These are phyloP conservation scores for Anthoscopus minutus DNA, from an alignment of 2,113 vertebrate species.

Conservation along the genomic window DNA sequence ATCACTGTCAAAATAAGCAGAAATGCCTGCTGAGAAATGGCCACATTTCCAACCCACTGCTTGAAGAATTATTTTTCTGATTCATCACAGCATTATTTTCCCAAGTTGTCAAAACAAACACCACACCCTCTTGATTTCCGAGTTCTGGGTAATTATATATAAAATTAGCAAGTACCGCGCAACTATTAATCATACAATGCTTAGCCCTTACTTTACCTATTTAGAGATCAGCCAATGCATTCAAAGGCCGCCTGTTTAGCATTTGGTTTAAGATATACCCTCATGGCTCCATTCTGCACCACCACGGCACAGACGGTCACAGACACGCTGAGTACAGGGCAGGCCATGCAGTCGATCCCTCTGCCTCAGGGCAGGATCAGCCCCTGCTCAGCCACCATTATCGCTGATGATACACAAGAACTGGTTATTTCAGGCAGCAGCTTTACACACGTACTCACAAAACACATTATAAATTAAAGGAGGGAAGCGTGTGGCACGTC, in stretches of 20 bases:
- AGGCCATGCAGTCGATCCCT: background rate
- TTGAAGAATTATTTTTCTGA: constrained; percentile 51
- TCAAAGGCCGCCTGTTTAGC: background rate
- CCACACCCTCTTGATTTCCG: constrained; percentile 65
- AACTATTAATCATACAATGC: constrained; percentile 15
- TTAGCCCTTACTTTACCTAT: background rate
- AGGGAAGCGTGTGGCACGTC: background rate
- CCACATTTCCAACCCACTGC: background rate
- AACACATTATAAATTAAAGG: background rate
- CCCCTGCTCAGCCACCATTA: background rate
- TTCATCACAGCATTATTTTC: constrained; percentile 19
- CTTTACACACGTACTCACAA: background rate
- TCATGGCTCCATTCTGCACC: background rate
- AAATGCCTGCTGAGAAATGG: background rate
- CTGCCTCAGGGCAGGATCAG: constrained; percentile 19
- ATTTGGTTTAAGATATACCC: background rate
- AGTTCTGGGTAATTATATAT: constrained; percentile 27
- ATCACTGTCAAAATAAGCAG: background rate
- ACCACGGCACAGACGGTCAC: background rate
- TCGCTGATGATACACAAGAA: background rate
- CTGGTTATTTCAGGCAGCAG: background rate
- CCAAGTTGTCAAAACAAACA: constrained; percentile 64
- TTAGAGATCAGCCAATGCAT: background rate
- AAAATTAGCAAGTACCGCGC: background rate
- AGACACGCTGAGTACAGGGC: background rate